phyloP scores from a whole-genome alignment of 2,113 vertebrate genomes.

The Thunnus thynnus region DNA sequence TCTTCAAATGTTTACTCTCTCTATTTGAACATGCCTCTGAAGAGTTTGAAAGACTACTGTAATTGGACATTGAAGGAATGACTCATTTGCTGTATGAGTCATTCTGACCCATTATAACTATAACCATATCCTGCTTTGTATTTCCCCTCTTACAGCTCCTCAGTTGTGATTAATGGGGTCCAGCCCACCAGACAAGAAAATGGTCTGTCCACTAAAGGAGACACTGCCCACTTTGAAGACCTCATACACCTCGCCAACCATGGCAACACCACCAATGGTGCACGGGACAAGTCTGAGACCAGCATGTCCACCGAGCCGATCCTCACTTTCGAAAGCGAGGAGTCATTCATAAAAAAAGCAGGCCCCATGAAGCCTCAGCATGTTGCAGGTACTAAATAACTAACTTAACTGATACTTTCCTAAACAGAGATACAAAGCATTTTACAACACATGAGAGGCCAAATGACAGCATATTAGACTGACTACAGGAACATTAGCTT shows the following conservation, averaged over 20 bases:
- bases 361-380: constrained; percentile 92
- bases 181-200: constrained; percentile 91
- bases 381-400: constrained; percentile 89
- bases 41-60: constrained; percentile 18
- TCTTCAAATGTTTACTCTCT: constrained; percentile 47
- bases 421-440: neutral
- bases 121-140: constrained; percentile 40
- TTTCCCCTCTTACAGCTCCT: constrained; percentile 76
- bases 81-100: constrained; percentile 48
- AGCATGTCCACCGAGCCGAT: constrained; percentile 85
- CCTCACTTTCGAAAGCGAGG: constrained; percentile 90
- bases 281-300: constrained; percentile 82
- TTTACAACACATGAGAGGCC: neutral
- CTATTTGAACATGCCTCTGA: constrained; percentile 19
- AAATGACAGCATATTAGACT: too few species aligned
- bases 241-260: constrained; percentile 88
- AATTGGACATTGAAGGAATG: constrained; percentile 29
- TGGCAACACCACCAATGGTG: constrained; percentile 76
- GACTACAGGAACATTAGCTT: too few species aligned
- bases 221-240: constrained; percentile 80
- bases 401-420: too few species aligned
- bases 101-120: constrained; percentile 34
- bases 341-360: constrained; percentile 92
- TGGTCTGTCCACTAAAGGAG: constrained; percentile 87
- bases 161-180: constrained; percentile 88